Percentiles rank a stretch among this genome's conserved stretches.
Conservation (phyloP, 2,113 vertebrate genomes). For the Oenanthe melanoleuca region DNA sequence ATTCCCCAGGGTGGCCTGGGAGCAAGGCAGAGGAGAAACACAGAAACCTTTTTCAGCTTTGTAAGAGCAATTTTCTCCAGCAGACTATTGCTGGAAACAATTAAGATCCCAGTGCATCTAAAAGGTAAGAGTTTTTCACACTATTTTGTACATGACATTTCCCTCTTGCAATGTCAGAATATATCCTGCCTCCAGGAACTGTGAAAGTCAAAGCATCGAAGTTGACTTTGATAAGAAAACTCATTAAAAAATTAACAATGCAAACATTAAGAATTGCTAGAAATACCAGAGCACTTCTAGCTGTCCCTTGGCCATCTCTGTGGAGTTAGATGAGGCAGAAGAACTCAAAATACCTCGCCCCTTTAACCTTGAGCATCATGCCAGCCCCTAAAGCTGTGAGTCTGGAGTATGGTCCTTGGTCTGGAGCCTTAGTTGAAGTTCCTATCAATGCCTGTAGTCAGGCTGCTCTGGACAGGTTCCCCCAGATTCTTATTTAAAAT, state of each 20-base stretch:
- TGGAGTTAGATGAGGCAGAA: not conserved
- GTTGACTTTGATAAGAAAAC: not conserved
- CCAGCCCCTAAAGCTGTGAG: not conserved
- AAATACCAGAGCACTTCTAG: not conserved
- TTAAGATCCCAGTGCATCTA: not conserved
- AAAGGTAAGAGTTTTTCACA: not conserved
- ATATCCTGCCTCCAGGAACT: not conserved
- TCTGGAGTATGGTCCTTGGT: not conserved
- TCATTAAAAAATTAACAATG: not conserved
- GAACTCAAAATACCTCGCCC: not conserved
- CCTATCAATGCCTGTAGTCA: not conserved
- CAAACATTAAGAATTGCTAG: not conserved
- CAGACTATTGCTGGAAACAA: not conserved
- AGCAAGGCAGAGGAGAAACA: not conserved
- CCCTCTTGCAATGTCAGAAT: not conserved
- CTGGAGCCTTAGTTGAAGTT: rapidly evolving
- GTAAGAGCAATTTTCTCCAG: not conserved
- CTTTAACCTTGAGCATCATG: not conserved
- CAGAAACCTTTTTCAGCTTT: not conserved
- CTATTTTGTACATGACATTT: not conserved
- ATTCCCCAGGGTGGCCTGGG: not conserved
- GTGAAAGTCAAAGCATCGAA: not conserved
- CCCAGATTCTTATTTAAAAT: not conserved
- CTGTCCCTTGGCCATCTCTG: not conserved
- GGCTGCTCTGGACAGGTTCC: not conserved